Base-by-base conservation (phyloP, 2,888 invertebrate genomes). In the Mythimna albipuncta region DNA sequence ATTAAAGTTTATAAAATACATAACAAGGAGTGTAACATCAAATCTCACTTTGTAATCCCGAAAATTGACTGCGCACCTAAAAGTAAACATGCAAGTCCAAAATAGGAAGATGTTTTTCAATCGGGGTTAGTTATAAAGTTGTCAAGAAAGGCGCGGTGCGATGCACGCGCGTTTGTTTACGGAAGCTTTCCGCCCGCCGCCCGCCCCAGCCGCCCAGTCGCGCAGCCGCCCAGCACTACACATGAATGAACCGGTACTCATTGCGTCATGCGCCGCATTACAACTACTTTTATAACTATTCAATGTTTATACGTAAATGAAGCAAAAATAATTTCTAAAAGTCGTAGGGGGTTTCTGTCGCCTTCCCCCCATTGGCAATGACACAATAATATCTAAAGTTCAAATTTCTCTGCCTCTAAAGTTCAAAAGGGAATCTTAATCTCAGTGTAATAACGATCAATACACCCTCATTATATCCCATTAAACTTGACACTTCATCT, bases 201-300 rank as follows among this genome's bases (percentile, higher is more conserved):
- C 75, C 71, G 61, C 75, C 81, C 84, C 83, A 82, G 85, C 87
- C 86, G 84, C 87, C 85, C 83, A 41, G 65, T 70, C 75, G 79
- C 83, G 71, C 71, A 64, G 67, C 63, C 66, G 66, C 72, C 72
- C 66, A 68, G 71, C 77, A 79, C 84, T 72, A 81, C 84, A 88
- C 85, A 85, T 91, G 90, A 92, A 92, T 91, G 91, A 86, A 88
- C 72, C 80, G 69, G 70, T 72, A 84, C 67, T 77, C 83, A 78
- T 88, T 88, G 82, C 85, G 81, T 82, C 79, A 86, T 81, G 69
- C 75, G 62, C 68, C 72, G 61, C 76, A 76, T 81, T 72, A 74
- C 78, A 73, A 65, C 72, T 69, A 64, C 63, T 73, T 76, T 69
- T 72, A 64, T 69, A n/a, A n/a, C n/a, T n/a, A 41, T 41, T 41